Conservation (phyloP, 1,140 invertebrate species). For the Megathymus violae region DNA sequence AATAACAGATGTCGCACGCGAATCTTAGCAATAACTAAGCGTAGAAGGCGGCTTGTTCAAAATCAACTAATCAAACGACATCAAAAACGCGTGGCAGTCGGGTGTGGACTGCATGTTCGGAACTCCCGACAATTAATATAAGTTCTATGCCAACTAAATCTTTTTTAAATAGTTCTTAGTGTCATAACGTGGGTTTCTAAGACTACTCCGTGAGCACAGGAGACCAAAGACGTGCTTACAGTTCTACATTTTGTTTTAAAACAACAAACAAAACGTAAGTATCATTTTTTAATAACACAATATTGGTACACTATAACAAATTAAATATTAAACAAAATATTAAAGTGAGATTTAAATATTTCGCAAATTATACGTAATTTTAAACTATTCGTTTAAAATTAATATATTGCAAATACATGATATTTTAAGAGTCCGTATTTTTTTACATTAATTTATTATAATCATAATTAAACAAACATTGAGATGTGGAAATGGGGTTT, state of each 20-base stretch:
- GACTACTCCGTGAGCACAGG: not conserved
- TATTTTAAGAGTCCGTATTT: too few species aligned
- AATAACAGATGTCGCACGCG: constrained; percentile 50
- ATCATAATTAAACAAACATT: constrained; percentile 38
- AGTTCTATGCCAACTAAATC: not conserved
- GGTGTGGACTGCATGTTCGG: constrained; percentile 20
- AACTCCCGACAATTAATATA: constrained; percentile 22
- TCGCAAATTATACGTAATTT: too few species aligned
- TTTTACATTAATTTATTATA: too few species aligned
- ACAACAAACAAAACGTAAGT: constrained; percentile 8
- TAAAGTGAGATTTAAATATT: too few species aligned
- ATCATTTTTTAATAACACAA: too few species aligned
- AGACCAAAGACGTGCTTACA: not conserved
- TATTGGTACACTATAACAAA: too few species aligned
- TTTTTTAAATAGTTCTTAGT: constrained; percentile 10
- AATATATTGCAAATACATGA: too few species aligned
- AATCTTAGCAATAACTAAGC: constrained; percentile 33
- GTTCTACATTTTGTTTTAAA: constrained; percentile 21
- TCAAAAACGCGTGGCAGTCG: constrained; percentile 68
- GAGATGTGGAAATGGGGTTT: constrained; percentile 30
- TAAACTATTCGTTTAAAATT: too few species aligned
- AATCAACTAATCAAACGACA: constrained; percentile 70
- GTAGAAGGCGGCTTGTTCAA: constrained; percentile 65
- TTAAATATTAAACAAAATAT: too few species aligned
- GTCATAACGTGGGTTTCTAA: not conserved